Conservation (phyloP, 53 echinoderm and acorn worm species). For the Mesocentrotus franciscanus region DNA sequence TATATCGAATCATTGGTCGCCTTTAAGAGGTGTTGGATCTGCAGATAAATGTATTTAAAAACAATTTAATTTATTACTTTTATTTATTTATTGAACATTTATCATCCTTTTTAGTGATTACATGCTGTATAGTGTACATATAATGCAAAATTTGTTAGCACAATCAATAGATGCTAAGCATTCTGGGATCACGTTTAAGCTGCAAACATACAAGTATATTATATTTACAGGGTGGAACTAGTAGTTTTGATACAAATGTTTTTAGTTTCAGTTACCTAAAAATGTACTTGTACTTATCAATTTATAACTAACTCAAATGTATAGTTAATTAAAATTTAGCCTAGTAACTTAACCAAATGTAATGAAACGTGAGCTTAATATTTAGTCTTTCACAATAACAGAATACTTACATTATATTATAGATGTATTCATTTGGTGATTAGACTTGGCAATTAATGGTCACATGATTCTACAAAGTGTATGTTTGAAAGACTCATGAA, state of each 20-base stretch:
- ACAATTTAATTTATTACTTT: background rate
- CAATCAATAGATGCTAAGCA: background rate
- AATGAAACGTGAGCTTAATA: background rate
- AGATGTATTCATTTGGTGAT: conserved; percentile 18
- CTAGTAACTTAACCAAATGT: background rate
- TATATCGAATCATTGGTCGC: background rate
- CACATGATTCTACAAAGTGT: background rate
- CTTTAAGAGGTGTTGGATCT: background rate
- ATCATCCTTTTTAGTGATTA: background rate
- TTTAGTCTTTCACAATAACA: conserved; percentile 16
- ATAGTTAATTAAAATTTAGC: background rate
- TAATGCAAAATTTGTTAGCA: background rate
- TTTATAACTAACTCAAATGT: background rate
- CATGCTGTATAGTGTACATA: background rate
- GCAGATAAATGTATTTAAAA: background rate
- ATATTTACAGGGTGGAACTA: background rate
- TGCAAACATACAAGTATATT: background rate
- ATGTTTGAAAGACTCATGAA: background rate
- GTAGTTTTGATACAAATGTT: background rate
- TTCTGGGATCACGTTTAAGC: background rate
- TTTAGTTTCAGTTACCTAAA: background rate
- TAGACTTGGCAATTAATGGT: background rate
- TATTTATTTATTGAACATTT: background rate
- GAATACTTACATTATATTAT: conserved; percentile 4
- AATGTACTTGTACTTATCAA: background rate